Evolutionary conservation across 2,797 vertebrate genomes (phyloP), one percentile per base, ranked within the genome.

Genomic region (Coregonus sp.): DNA sequence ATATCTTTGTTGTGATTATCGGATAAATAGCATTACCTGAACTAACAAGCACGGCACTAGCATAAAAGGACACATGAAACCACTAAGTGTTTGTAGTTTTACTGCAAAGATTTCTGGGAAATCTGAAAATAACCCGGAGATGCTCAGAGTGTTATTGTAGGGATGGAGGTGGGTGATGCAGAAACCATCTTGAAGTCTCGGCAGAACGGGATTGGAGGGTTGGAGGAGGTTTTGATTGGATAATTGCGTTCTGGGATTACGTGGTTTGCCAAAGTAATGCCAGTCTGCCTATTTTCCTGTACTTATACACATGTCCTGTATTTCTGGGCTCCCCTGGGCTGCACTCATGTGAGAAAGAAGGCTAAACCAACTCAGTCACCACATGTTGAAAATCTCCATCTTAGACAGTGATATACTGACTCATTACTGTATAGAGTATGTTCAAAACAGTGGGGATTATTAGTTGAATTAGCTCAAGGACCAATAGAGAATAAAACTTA

Each of bases 121-220:
- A 91, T 94, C 92, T 92, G 90, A 91, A 95, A 93, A 95, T 94
- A 94, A 86, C 91, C 78, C 73, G 68, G 51, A 61, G 51, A 54
- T 91, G 90, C 91, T 92, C 85, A 77, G 78, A 65, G 73, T 93
- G 91, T 95, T 95, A 87, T 94, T 94, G 89, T 89, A 93, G 88
- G 92, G 89, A 90, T 90, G n/a, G 90, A 92, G 90, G 85, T 89
- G 91, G 92, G 93, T 91, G 93, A 94, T 93, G 92, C 91, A 89
- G 85, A 92, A 93, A 91, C 88, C 89, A 87, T 85, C 71, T 83
- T 80, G 85, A 90, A 92, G 91, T 87, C 90, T 73, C 89, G 87
- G 88, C 15, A 77, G 91, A 87, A 92, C 81, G 84, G 84, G 88
- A 85, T 87, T 90, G 91, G 90, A 47, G 40, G 40, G 7, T 47